Base-by-base conservation (phyloP, 92 coral and sea anemone species). In the Umimayanthus kanabou region DNA sequence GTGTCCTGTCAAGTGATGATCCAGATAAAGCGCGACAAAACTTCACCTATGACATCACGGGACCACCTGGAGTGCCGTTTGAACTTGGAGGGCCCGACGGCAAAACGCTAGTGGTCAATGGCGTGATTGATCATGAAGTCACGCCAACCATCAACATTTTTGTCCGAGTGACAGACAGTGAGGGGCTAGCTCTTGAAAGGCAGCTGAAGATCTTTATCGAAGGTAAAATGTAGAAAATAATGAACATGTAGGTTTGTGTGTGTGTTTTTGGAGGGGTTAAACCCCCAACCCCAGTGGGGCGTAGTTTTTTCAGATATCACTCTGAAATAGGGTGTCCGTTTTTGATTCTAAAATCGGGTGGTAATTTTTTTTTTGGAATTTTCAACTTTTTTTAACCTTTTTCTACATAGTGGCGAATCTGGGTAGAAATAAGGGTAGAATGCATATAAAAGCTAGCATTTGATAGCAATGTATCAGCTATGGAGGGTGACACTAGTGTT, bases 1-100 rank as follows among this genome's bases (percentile, higher is more conserved):
- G 99, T 45, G 73, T 85, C 29, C 88, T 96, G 57, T 92, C 96
- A 8, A 91, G 91, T 40, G 90, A 93, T 5, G 99, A 96, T 72
- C 96, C 96, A 30, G 99, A 96, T 61, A 89, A 92, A 37, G 80
- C 88, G 18, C 80, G 83, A 61, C 94, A 93, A 70, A 87, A 87
- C 37, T 96, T 92, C 86, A 82, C 92, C 67, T 96, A 92, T 80
- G 85, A 85, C 58, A 93, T 96, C 22, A 80, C 81, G 25, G 93
- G 94, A 22, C 96, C 95, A 22, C 64, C 76, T 25, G 86, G 86
- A 14, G 80, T 53, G 11, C 92, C 94, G 23, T 96, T 95, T 85
- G 80, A 11, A 25, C 85, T 96, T 83, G 95, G 96, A 77, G 95
- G 98, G 37, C 61, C 85, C 5, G 65, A 77, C 25, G 73, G 77